phyloP scores from a whole-genome alignment of 2,888 invertebrate species.

The Drosophila antonietae region DNA sequence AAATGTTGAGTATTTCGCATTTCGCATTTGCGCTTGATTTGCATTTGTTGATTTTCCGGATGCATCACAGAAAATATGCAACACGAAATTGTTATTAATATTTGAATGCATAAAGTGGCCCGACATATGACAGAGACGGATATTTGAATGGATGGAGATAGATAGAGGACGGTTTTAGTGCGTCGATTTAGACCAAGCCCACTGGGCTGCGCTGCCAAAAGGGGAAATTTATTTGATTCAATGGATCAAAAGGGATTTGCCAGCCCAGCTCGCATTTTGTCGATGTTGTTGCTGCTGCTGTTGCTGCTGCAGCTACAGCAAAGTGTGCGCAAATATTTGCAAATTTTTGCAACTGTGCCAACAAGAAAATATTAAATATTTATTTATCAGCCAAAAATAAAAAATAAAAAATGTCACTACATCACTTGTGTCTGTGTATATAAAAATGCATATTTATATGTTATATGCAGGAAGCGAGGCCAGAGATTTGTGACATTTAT shows the following conservation, averaged over 20 bases:
- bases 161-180: conserved; percentile 33
- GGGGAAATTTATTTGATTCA: conserved; percentile 15
- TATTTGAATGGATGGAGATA: conserved; percentile 1
- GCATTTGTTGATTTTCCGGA: conserved; percentile 38
- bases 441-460: neutral
- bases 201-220: neutral
- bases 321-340: conserved; percentile 55
- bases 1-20: neutral
- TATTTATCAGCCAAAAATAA: conserved; percentile 26
- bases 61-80: conserved; percentile 59
- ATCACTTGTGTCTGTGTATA: neutral
- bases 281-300: neutral
- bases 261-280: neutral
- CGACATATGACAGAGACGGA: conserved; percentile 5
- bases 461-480: neutral
- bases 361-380: conserved; percentile 49
- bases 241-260: conserved; percentile 40
- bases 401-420: too few relatives aligned
- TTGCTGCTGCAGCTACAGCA: conserved; percentile 21
- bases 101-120: conserved; percentile 64
- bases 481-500: conserved; percentile 32
- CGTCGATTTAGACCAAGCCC: conserved; percentile 54
- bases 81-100: conserved; percentile 71
- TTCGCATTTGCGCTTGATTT: conserved; percentile 11
- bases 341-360: conserved; percentile 47